Evolutionary conservation across 1,140 invertebrate species (phyloP).

Genomic region (Cydia splendana): DNA sequence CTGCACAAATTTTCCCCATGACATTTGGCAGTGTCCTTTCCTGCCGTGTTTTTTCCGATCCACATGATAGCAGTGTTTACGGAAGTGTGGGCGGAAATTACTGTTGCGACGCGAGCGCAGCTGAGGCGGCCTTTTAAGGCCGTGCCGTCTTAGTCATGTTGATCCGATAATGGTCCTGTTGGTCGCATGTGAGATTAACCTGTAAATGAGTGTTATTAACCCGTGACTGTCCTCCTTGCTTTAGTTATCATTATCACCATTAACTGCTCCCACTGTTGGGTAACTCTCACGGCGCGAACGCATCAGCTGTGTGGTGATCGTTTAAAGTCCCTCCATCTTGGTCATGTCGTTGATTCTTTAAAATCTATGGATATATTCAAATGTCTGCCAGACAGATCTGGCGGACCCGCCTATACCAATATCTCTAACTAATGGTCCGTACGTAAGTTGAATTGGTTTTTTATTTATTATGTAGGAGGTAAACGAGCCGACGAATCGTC

Average conservation of each 20-base stretch:
- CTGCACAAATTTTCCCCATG: conserved; percentile 10
- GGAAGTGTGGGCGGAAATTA: conserved; percentile 31
- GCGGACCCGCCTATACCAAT: too few species aligned
- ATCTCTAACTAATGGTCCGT: too few species aligned
- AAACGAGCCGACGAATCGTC: too few species aligned
- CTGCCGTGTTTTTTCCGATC: conserved; percentile 5
- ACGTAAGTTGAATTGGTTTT: too few species aligned
- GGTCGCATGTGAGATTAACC: conserved; percentile 1
- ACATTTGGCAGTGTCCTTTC: conserved; percentile 28
- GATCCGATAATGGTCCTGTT: neutral
- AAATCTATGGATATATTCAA: too few species aligned
- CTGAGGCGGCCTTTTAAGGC: conserved; percentile 21
- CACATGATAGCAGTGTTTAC: conserved; percentile 26
- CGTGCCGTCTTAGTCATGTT: conserved; percentile 20
- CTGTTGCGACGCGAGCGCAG: conserved; percentile 20
- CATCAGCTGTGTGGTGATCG: too few species aligned
- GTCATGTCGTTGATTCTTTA: too few species aligned
- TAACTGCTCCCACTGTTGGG: too few species aligned
- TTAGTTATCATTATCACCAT: neutral
- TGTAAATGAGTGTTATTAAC: neutral
- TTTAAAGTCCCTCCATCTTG: too few species aligned
- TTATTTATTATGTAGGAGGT: too few species aligned
- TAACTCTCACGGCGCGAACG: too few species aligned
- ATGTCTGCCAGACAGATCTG: too few species aligned
- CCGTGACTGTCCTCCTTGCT: neutral